These are phyloP conservation scores for Kradibia gibbosae DNA, from an alignment of 1,140 invertebrate genomes.

Conservation along the genomic window DNA sequence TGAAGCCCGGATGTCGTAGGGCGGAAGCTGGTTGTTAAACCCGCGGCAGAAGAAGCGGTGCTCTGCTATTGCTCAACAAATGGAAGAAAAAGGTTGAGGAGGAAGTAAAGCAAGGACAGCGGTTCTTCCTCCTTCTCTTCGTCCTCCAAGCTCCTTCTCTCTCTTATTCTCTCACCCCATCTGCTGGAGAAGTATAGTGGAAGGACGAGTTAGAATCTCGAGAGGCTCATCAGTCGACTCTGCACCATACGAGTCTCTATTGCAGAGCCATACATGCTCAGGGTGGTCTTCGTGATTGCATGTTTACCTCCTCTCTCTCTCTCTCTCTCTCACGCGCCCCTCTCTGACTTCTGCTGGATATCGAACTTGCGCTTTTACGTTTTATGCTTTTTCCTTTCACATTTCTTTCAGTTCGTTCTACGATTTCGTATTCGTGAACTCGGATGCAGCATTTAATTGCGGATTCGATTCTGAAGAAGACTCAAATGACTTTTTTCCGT, in stretches of 20 bases:
- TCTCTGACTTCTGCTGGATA: not conserved
- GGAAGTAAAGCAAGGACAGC: not conserved
- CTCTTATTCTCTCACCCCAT: not conserved
- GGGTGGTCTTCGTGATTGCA: constrained; percentile 40
- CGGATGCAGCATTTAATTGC: not conserved
- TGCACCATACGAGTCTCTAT: constrained; percentile 16
- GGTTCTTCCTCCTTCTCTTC: not conserved
- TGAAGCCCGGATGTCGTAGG: constrained; percentile 27
- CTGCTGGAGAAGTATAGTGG: constrained; percentile 10
- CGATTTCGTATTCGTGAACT: not conserved
- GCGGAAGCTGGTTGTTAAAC: constrained; percentile 41
- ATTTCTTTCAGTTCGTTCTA: not conserved
- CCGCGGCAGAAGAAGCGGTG: constrained; percentile 1
- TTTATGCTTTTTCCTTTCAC: not conserved
- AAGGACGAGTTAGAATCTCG: constrained; percentile 40
- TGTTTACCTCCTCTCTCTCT: not conserved
- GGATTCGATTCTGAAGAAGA: not conserved
- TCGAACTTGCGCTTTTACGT: constrained; percentile 11
- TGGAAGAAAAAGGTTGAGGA: constrained; percentile 8
- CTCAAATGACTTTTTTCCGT: not conserved
- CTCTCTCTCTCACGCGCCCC: not conserved
- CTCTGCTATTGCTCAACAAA: not conserved
- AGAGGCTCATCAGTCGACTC: constrained; percentile 28
- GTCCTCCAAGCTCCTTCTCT: not conserved
- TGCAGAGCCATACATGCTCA: not conserved